A percentile compares a stretch with the other conserved stretches of the same genome.
Evolutionary conservation across 2,888 invertebrate species (phyloP).

Genomic region (Orthosia gothica): DNA sequence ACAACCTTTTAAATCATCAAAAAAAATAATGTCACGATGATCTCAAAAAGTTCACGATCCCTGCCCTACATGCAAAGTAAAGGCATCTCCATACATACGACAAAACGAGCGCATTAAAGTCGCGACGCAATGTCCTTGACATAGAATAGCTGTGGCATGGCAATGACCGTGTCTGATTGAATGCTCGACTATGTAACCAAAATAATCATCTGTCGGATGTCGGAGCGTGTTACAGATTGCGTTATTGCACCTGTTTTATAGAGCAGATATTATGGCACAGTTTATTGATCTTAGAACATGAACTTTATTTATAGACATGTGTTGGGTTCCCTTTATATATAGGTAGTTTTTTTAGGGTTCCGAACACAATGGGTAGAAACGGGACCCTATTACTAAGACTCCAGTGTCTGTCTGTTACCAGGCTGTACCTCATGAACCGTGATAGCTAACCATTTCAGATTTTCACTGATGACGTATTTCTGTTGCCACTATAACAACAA

Average conservation of each 20-base stretch:
- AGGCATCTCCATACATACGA: slow-evolving; percentile 42
- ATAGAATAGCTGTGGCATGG: slow-evolving; percentile 55
- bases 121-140: slow-evolving; percentile 54
- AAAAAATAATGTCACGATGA: neutral
- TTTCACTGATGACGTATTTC: too few species aligned
- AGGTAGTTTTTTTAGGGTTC: too few species aligned
- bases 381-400: too few species aligned
- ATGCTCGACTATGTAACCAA: slow-evolving; percentile 52
- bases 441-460: too few species aligned
- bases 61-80: slow-evolving; percentile 38
- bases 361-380: too few species aligned
- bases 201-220: slow-evolving; percentile 43
- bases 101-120: slow-evolving; percentile 13
- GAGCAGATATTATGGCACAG: neutral
- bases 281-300: slow-evolving; percentile 14
- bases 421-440: too few species aligned
- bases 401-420: too few species aligned
- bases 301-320: slow-evolving; percentile 1
- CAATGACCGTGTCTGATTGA: slow-evolving; percentile 58
- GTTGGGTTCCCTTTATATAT: neutral
- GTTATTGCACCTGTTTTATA: slow-evolving; percentile 24
- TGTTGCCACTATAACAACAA: too few species aligned
- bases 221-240: slow-evolving; percentile 31
- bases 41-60: slow-evolving; percentile 27
- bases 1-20: neutral